Evolutionary conservation across 1,140 invertebrate genomes (phyloP), one percentile per base, ranked within the genome.

Genomic region (Nasonia longicornis): DNA sequence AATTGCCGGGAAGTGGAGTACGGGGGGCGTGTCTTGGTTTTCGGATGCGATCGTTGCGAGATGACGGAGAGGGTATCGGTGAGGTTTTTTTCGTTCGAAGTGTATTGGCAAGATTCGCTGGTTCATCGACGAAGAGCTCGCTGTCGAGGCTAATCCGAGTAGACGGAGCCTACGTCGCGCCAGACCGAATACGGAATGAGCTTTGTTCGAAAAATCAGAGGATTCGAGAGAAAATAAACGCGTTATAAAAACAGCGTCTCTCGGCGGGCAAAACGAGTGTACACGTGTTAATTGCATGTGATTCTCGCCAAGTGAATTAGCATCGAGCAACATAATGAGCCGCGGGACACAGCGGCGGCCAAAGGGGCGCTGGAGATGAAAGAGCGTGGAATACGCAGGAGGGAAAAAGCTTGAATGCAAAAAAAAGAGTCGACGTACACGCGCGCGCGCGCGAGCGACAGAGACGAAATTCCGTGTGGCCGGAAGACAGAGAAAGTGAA

Each of bases 301-400:
- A 77, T 77, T 69, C 26, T n/a, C 42, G 12, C 22, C 26, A 58
- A 78, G 77, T 78, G 77, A 78, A 78, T 78, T 78, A 52, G 67
- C 77, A 2, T 1, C 26, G 26, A 1, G 42, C 26, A 70, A 71
- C 45, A n/a, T 78, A 70, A 78, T 78, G 67, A 71, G 77, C 58
- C 22, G 35, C n/a, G 64, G 31, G 75, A 77, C 38, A 45, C 10
- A 45, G 6, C 16, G 52, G 7, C 6, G 52, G 4, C 14, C 52
- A 58, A 58, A 58, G 52, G 16, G 52, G 20, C 16, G 45, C 38
- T 3, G 2, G 22, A 64, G 26, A 63, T 74, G 29, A 75, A 64
- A 75, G 20, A 42, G 72, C 31, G 12, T 35, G 29, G 4, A 16
- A 73, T 42, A 70, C 67, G 26, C 6, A 26, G 14, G 10, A 31